phyloP scores from a whole-genome alignment of 2,797 vertebrate species.

The Pyrocephalus nanus region DNA sequence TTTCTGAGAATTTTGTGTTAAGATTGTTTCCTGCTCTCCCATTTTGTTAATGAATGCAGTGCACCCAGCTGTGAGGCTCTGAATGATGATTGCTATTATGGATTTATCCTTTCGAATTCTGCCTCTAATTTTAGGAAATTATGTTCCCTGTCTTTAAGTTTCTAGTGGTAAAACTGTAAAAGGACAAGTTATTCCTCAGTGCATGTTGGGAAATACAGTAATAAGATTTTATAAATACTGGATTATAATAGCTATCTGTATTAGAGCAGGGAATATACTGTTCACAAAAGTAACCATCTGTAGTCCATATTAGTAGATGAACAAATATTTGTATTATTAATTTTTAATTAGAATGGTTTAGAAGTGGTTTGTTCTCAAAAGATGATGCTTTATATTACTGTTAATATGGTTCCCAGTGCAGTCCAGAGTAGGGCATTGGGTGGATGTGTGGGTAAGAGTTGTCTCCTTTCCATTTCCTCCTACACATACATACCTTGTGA shows the following conservation, averaged over 20 bases:
- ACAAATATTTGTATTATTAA: neutral
- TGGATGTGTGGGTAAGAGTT: neutral
- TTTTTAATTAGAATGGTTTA: neutral
- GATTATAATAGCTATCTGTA: neutral
- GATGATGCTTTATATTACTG: neutral
- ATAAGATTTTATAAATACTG: neutral
- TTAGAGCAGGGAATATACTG: neutral
- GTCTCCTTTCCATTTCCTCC: neutral
- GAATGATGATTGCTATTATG: constrained; percentile 1
- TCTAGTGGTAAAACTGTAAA: constrained; percentile 28
- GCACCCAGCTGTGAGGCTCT: constrained; percentile 6
- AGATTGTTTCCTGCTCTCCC: neutral
- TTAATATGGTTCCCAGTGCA: neutral
- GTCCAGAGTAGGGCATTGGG: neutral
- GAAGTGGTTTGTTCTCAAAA: neutral
- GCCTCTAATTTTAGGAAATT: constrained; percentile 46
- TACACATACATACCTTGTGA: neutral
- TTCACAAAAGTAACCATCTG: neutral
- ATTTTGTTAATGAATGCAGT: constrained; percentile 42
- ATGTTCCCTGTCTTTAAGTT: neutral
- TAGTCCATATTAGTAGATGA: neutral
- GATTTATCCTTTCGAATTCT: constrained; percentile 25
- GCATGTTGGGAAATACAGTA: neutral
- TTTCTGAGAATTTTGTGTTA: constrained; percentile 24
- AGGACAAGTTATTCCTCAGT: neutral